Evolutionary conservation across 2,113 vertebrate genomes (phyloP).

Genomic region (Syngnathus typhle): DNA sequence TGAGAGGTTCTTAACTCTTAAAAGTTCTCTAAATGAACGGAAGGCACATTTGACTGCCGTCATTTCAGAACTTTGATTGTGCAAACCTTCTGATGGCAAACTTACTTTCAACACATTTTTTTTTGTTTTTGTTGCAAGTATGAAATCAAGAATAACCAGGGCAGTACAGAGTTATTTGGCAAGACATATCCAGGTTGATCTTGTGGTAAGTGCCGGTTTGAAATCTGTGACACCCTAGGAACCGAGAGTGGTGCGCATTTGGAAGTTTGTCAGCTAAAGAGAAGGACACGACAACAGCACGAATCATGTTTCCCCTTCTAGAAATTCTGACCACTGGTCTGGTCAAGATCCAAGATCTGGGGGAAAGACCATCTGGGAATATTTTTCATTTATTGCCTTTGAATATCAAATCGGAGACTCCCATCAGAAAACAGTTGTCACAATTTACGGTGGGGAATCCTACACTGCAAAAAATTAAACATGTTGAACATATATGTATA

Average conservation of each 20-base stretch:
- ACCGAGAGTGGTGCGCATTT: too few species aligned
- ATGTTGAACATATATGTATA: too few species aligned
- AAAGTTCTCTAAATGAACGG: constrained; percentile 44
- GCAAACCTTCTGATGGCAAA: constrained; percentile 31
- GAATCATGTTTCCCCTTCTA: too few species aligned
- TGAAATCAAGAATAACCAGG: constrained; percentile 12
- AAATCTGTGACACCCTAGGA: background rate
- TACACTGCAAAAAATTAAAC: background rate
- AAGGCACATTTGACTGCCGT: constrained; percentile 26
- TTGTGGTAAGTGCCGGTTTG: constrained; percentile 1
- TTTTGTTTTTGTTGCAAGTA: background rate
- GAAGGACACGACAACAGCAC: too few species aligned
- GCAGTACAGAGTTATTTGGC: constrained; percentile 7
- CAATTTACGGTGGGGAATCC: too few species aligned
- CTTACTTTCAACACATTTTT: constrained; percentile 8
- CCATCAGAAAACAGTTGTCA: too few species aligned
- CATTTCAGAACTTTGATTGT: constrained; percentile 38
- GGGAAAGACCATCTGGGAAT: too few species aligned
- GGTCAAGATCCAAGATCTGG: too few species aligned
- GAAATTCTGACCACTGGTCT: too few species aligned
- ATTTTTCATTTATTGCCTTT: too few species aligned
- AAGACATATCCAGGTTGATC: constrained; percentile 8
- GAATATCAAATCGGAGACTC: too few species aligned
- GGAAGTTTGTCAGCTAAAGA: too few species aligned
- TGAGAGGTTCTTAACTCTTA: constrained; percentile 42